Conservation (phyloP, 2,113 vertebrate genomes). For the Hemibagrus wyckioides region DNA sequence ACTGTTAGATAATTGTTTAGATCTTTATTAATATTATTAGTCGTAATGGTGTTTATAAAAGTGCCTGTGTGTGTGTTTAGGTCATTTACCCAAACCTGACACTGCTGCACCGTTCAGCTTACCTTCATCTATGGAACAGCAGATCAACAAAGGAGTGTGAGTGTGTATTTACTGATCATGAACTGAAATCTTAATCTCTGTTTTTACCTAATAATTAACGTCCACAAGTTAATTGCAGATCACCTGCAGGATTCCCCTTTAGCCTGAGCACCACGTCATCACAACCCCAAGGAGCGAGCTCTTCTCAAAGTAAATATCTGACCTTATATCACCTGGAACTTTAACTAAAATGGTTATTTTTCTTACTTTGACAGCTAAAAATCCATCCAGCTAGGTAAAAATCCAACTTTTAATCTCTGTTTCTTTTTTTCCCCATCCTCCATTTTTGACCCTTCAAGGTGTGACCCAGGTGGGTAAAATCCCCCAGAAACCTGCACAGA, state of each 20-base stretch:
- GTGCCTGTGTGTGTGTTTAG: slow-evolving; percentile 44
- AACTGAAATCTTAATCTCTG: no score
- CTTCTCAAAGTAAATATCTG: slow-evolving; percentile 66
- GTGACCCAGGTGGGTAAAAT: slow-evolving; percentile 65
- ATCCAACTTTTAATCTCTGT: not conserved
- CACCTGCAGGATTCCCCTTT: slow-evolving; percentile 65
- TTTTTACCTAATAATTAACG: not conserved
- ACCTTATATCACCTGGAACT: not conserved
- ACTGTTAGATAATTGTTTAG: not conserved
- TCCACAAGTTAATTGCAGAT: slow-evolving; percentile 47
- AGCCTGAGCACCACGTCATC: slow-evolving; percentile 43
- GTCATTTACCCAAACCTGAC: slow-evolving; percentile 71
- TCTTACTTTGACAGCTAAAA: not conserved
- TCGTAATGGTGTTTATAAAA: not conserved
- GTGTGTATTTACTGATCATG: not conserved
- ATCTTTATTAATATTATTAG: not conserved
- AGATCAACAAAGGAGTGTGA: slow-evolving; percentile 70
- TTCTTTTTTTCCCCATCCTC: not conserved
- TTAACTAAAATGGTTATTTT: not conserved
- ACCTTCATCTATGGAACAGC: slow-evolving; percentile 62
- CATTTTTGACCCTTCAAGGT: slow-evolving; percentile 69
- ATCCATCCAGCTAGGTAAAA: no score
- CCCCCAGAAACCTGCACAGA: slow-evolving; percentile 60
- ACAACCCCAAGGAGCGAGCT: slow-evolving; percentile 59
- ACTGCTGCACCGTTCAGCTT: slow-evolving; percentile 62